Base-by-base conservation (phyloP, 2,797 vertebrate genomes). In the Gobio occitaniae region DNA sequence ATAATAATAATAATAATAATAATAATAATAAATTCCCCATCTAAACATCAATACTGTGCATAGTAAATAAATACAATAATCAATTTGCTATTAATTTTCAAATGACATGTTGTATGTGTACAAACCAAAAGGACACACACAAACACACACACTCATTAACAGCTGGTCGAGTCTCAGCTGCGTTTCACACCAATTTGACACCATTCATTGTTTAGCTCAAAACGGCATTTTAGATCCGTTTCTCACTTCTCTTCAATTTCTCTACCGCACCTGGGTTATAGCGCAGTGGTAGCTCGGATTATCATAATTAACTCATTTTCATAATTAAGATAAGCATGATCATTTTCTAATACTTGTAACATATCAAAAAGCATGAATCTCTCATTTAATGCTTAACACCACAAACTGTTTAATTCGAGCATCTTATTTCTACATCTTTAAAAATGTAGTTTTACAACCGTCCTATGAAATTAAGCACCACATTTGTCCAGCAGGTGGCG, bases 401-500 rank as follows among this genome's bases (percentile, higher is more conserved):
- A 56, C 3, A 76, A 56, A 16, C 15, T 2, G 7, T 7, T n/a
- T 76, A 15, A 77, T 41, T 41, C 10, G 12, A 61, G 1, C 13
- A 38, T 61, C 13, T 44, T n/a, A 10, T 54, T n/a, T 77, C 3
- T 41, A 59, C 32, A 63, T 65, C 5, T 50, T 29, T 5, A 29
- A 17, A 29, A 41, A 63, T 29, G 0, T 8, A 21, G 11, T 32
- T 48, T 65, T 32, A 3, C 48, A 66, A 19, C 1, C 2, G 41
- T 41, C n/a, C 61, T 32, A 21, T 32, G 16, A 10, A n/a, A 12
- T 38, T 12, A 66, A 77, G 66, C 80, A 41, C 48, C n/a, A 25
- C 10, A 44, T 65, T 63, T 83, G 3, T 86, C 87, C 91, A 90
- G 86, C 66, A 90, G 88, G 78, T 87, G 90, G 85, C 2, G 76